Evolutionary conservation across 53 echinoderm and acorn worm species (phyloP), one percentile per base, ranked within the genome.

Genomic region (Patiria pectinifera): DNA sequence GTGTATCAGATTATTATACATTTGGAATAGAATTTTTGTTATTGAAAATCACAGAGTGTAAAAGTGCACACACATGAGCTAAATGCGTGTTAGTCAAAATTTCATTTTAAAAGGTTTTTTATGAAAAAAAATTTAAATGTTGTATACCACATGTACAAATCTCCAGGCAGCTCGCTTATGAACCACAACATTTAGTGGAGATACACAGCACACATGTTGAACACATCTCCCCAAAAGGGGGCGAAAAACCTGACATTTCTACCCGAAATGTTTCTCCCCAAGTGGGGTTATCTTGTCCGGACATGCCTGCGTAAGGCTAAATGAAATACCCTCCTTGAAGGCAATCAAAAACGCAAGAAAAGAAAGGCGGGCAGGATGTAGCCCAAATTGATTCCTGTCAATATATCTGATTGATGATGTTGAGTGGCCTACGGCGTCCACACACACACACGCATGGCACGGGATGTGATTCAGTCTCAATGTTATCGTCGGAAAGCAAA

Each of bases 381-480:
- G 19, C 74, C 15, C 74, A 74, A 74, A 74, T 74, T 24, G 24
- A 74, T 23, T 74, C 19, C 74, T 74, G 74, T 74, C 74, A 9
- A 74, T 74, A 35, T 35, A 21, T 74, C 22, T 74, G n/a, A 74
- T 24, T 74, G 74, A 74, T 24, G 74, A 23, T 74, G 22, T 74
- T 23, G 74, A 74, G 74, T 74, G 74, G 15, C 19, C 74, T n/a
- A 23, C 9, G 24, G 22, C 66, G 66, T 13, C 66, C 15, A 15
- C 13, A 11, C 66, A 16, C 66, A 66, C 66, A 66, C 66, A 66
- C 15, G 18, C 21, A 70, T 72, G 72, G 10, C 24, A 1, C 63
- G 47, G 71, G 48, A 71, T 86, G 44, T 48, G 74, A 86, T 6
- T 86, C 74, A 60, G 72, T n/a, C 24, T 12, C 79, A 78, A 78